Conservation (phyloP, 1,140 invertebrate species). For the Aphidius ervi region DNA sequence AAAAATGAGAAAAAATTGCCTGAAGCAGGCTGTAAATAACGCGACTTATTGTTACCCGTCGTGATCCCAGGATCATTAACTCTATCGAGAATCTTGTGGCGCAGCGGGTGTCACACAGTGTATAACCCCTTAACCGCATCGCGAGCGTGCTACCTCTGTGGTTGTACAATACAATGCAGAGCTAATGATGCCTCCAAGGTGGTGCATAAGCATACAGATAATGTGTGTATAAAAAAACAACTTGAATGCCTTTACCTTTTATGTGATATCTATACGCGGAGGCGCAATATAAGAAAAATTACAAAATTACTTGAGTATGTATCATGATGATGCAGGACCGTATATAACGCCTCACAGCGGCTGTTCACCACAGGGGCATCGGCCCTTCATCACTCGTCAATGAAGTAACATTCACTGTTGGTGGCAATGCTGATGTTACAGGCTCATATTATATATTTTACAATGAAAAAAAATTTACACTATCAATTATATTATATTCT, state of each 20-base stretch:
- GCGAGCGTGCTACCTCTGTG: slow-evolving; percentile 14
- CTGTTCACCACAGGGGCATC: slow-evolving; percentile 35
- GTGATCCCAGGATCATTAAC: slow-evolving; percentile 45
- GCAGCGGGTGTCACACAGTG: slow-evolving; percentile 42
- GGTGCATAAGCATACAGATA: slow-evolving; percentile 16
- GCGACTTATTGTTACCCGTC: slow-evolving; percentile 45
- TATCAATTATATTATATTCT: slow-evolving; percentile 1
- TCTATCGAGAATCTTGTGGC: slow-evolving; percentile 42
- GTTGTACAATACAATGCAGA: slow-evolving; percentile 36
- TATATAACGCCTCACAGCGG: slow-evolving; percentile 34
- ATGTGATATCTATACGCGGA: slow-evolving; percentile 8
- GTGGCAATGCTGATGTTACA: slow-evolving; percentile 10
- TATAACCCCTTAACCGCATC: slow-evolving; percentile 37
- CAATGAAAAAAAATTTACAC: background rate
- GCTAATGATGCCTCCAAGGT: slow-evolving; percentile 43
- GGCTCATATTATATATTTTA: slow-evolving; percentile 3
- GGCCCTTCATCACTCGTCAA: slow-evolving; percentile 44
- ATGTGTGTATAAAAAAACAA: background rate
- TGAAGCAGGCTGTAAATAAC: slow-evolving; percentile 39
- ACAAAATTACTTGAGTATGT: background rate
- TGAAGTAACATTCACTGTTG: slow-evolving; percentile 18
- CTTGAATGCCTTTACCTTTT: background rate
- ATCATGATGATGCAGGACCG: slow-evolving; percentile 20
- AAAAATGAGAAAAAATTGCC: slow-evolving; percentile 13
- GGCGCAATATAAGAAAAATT: background rate